phyloP scores from a whole-genome alignment of 2,113 vertebrate species.

The Malurus melanocephalus region DNA sequence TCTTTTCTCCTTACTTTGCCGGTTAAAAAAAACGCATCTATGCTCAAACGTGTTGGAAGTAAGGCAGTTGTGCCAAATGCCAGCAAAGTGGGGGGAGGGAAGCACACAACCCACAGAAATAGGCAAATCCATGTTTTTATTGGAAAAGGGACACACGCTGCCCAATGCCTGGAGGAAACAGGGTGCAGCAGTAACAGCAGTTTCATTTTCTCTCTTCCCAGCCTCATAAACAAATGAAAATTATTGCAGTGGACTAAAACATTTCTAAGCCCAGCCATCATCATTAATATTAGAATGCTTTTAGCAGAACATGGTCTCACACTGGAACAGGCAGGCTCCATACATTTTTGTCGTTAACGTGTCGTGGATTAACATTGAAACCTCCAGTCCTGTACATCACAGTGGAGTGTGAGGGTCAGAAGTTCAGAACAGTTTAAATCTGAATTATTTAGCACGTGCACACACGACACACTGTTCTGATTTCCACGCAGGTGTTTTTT shows the following conservation, averaged over 20 bases:
- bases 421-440: slow-evolving; percentile 45
- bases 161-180: not conserved
- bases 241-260: not conserved
- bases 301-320: not conserved
- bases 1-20: slow-evolving; percentile 6
- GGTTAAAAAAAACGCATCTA: not conserved
- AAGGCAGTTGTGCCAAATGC: not conserved
- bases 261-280: not conserved
- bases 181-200: not conserved
- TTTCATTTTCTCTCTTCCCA: not conserved
- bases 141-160: not conserved
- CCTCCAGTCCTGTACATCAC: not conserved
- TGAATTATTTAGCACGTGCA: slow-evolving; percentile 58
- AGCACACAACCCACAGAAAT: not conserved
- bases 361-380: not conserved
- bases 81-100: not conserved
- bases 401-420: slow-evolving; percentile 23
- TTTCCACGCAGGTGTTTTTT: not conserved
- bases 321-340: not conserved
- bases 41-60: not conserved
- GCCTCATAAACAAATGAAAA: not conserved
- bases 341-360: not conserved
- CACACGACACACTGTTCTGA: not conserved
- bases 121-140: not conserved
- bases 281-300: slow-evolving; percentile 25